Evolutionary conservation across 2,888 invertebrate genomes (phyloP), one percentile per base, ranked within the genome.

Genomic region (Diarsia brunnea): DNA sequence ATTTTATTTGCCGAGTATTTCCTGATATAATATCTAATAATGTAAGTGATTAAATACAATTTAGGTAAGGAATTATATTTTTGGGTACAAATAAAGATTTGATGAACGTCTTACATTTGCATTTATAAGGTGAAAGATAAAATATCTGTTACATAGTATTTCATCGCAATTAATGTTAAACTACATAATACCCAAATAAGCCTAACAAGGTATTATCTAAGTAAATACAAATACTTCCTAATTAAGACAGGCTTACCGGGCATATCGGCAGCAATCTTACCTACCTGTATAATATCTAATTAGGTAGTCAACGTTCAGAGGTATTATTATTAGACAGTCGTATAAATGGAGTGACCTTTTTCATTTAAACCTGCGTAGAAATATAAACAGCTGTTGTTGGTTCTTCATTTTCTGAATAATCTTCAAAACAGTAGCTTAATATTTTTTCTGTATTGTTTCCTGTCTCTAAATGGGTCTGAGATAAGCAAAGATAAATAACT

Each of bases 1-100:
- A 76, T 68, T 79, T 76, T 77, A 69, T 79, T 84, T 77, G 65
- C 51, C 12, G 51, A 70, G 58, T 78, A 80, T 78, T 78, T 67
- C 53, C 60, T 78, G 64, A 68, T 69, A 53, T 60, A 38, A 66
- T 69, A 73, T 58, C 11, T 67, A 68, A 63, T 69, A 66, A 72
- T 71, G 10, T 61, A 12, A 49, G 43, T 24, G 27, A 31, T 60
- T 73, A 61, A 72, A 64, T 68, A 31, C 24, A 43, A 53, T 72
- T 58, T 31, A 45, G 0, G 1, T 19, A 51, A 10, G 14, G n/a
- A 43, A 49, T 10, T 64, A 47, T 64, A 74, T 47, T 21, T n/a
- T 38, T 31, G 19, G 19, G 21, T 49, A 21, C 12, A 64, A 55
- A 43, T 21, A 43, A 14, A 49, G 5, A 55, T 51, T 51, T 51